Evolutionary conservation across 2,888 invertebrate species (phyloP).

Genomic region (Heliconius ismenius): DNA sequence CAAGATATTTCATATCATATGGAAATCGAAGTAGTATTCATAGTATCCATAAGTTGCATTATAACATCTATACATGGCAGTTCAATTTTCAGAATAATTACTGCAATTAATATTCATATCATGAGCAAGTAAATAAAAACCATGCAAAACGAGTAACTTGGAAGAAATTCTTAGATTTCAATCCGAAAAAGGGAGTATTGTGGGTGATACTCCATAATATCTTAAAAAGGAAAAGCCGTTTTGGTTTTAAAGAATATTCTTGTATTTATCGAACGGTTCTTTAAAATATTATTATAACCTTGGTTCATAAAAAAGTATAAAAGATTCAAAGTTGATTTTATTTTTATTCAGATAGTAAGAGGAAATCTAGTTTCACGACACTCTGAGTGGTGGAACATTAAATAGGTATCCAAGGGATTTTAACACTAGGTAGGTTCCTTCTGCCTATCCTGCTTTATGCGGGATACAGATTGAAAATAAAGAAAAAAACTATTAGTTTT

Average conservation of each 20-base stretch:
- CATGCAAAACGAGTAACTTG: constrained; percentile 14
- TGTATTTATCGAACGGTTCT: neutral
- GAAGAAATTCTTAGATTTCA: constrained; percentile 18
- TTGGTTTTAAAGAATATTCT: neutral
- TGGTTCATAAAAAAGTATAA: neutral
- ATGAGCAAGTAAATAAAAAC: constrained; percentile 9
- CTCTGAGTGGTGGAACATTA: no score
- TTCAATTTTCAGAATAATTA: constrained; percentile 11
- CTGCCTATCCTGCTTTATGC: no score
- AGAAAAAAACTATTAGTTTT: neutral
- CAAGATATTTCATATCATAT: no score
- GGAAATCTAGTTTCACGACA: no score
- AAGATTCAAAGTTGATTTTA: no score
- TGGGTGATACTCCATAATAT: neutral
- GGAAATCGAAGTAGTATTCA: neutral
- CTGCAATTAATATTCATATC: constrained; percentile 18
- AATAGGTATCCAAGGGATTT: no score
- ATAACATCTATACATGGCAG: neutral
- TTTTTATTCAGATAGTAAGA: no score
- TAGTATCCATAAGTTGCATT: no score
- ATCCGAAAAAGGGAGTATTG: constrained; percentile 16
- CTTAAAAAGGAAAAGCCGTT: neutral
- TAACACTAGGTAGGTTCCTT: no score
- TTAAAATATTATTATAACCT: neutral
- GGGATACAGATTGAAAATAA: no score